Conservation (phyloP, 1,140 invertebrate species). For the Ctenoplectra terminalis region DNA sequence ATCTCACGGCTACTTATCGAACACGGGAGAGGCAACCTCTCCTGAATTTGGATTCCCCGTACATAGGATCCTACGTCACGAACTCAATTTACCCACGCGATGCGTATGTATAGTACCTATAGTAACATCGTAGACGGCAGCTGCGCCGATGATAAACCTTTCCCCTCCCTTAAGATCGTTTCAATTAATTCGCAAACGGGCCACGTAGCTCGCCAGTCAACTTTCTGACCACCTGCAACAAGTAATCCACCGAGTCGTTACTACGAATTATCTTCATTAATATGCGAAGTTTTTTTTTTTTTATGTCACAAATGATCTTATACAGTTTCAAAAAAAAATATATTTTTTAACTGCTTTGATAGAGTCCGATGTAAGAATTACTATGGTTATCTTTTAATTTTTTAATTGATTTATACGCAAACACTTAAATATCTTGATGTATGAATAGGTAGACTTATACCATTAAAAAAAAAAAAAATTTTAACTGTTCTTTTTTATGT, state of each 20-base stretch:
- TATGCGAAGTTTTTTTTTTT: too few relatives aligned
- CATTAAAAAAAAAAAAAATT: too few relatives aligned
- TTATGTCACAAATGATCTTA: too few relatives aligned
- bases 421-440: too few relatives aligned
- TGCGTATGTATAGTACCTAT: conserved; percentile 27
- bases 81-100: conserved; percentile 41
- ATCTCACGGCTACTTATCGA: conserved; percentile 17
- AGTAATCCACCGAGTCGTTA: conserved; percentile 27
- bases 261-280: too few relatives aligned
- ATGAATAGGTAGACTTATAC: too few relatives aligned
- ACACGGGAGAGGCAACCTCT: not conserved
- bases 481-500: too few relatives aligned
- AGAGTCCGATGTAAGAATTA: too few relatives aligned
- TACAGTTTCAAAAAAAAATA: too few relatives aligned
- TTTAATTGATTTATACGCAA: too few relatives aligned
- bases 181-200: conserved; percentile 33
- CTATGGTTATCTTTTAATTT: too few relatives aligned
- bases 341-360: too few relatives aligned
- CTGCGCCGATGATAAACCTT: conserved; percentile 30
- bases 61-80: conserved; percentile 30
- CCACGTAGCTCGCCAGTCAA: conserved; percentile 11
- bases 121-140: conserved; percentile 13
- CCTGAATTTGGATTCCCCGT: conserved; percentile 27
- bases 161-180: conserved; percentile 3
- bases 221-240: not conserved